Evolutionary conservation across 2,797 vertebrate genomes (phyloP).

Genomic region (Siniperca scherzeri): DNA sequence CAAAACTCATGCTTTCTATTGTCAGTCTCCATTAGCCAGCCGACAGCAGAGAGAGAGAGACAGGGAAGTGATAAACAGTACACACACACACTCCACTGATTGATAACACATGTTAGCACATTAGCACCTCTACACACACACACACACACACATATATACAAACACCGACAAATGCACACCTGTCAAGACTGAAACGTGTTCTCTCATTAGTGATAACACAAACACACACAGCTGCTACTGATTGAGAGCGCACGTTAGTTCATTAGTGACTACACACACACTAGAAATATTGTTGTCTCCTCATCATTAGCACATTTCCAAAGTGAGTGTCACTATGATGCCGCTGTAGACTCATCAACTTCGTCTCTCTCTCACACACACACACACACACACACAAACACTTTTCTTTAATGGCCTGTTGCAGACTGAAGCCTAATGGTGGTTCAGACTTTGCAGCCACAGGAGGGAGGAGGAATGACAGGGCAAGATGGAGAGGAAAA

Average conservation of each 20-base stretch:
- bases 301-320: slow-evolving; percentile 66
- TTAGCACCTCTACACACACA: slow-evolving; percentile 32
- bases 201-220: slow-evolving; percentile 47
- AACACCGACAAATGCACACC: slow-evolving; percentile 38
- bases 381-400: slow-evolving; percentile 16
- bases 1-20: not conserved
- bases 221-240: slow-evolving; percentile 38
- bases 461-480: slow-evolving; percentile 5
- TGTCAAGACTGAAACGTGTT: slow-evolving; percentile 37
- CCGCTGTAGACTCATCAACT: slow-evolving; percentile 44
- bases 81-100: slow-evolving; percentile 21
- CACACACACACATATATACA: not conserved
- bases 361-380: slow-evolving; percentile 21
- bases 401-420: slow-evolving; percentile 32
- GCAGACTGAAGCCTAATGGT: slow-evolving; percentile 25
- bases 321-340: slow-evolving; percentile 58
- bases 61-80: slow-evolving; percentile 14
- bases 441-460: slow-evolving; percentile 8
- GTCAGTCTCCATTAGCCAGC: slow-evolving; percentile 30
- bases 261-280: slow-evolving; percentile 23
- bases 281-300: slow-evolving; percentile 40
- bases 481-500: not conserved
- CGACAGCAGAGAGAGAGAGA: slow-evolving; percentile 11
- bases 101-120: slow-evolving; percentile 36
- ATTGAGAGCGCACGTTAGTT: slow-evolving; percentile 35